Conservation (phyloP, 2,888 invertebrate genomes). For the Seira musarum region DNA sequence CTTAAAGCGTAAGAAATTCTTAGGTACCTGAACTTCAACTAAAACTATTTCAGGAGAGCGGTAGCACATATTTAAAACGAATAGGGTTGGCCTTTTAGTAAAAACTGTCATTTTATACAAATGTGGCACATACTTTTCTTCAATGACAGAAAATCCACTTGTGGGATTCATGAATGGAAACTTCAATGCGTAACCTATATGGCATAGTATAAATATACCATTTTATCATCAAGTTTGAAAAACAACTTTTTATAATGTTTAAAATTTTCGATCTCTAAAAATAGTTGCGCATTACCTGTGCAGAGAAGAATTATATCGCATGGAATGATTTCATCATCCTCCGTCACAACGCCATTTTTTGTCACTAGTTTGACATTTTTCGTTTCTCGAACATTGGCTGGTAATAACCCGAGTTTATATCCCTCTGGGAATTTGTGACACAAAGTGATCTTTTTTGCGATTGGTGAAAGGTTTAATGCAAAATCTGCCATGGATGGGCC, state of each 20-base stretch:
- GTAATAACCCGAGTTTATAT: slow-evolving; percentile 23
- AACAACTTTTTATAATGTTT: no score
- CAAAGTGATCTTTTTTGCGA: slow-evolving; percentile 21
- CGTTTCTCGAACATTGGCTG: slow-evolving; percentile 22
- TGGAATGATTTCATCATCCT: slow-evolving; percentile 39
- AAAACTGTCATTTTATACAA: slow-evolving; percentile 31
- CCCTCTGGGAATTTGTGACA: slow-evolving; percentile 43
- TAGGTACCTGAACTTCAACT: slow-evolving; percentile 32
- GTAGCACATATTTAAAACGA: slow-evolving; percentile 28
- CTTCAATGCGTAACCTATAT: slow-evolving; percentile 24
- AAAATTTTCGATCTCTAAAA: no score
- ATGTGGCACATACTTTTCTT: slow-evolving; percentile 33
- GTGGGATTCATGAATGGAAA: slow-evolving; percentile 27
- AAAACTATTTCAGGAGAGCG: slow-evolving; percentile 20
- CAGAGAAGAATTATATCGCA: slow-evolving; percentile 34
- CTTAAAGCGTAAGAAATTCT: no score
- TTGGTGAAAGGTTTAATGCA: background rate
- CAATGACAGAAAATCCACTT: background rate
- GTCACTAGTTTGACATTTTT: slow-evolving; percentile 24
- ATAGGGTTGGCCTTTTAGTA: slow-evolving; percentile 35
- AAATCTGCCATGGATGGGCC: slow-evolving; percentile 32
- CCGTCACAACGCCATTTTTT: slow-evolving; percentile 17
- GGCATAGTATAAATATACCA: no score
- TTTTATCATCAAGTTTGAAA: background rate
- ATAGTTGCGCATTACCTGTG: slow-evolving; percentile 38